A percentile compares a stretch with the other conserved stretches of the same genome.
Conservation (phyloP, 2,888 invertebrate genomes). For the Itoplectis maculator region DNA sequence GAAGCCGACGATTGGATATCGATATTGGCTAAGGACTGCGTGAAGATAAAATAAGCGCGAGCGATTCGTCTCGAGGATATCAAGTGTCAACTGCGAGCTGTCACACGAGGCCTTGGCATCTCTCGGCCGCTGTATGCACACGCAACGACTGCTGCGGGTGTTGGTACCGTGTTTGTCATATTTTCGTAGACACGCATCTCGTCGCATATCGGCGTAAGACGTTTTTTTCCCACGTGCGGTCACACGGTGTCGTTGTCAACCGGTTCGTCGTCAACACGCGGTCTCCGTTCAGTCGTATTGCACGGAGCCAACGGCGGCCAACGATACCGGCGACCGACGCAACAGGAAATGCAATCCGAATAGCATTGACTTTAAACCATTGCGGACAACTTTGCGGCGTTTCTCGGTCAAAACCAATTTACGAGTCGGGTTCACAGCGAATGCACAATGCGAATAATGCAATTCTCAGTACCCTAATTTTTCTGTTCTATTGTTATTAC, state of each 20-base stretch:
- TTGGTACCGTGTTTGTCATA: not conserved
- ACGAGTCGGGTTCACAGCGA: not conserved
- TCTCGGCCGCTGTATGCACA: conserved; percentile 3
- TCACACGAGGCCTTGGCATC: conserved; percentile 6
- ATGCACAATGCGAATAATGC: not conserved
- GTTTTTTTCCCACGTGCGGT: conserved; percentile 66
- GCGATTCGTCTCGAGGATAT: conserved; percentile 44
- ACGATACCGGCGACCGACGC: conserved; percentile 49
- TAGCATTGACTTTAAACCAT: conserved; percentile 51
- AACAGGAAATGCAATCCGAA: conserved; percentile 59
- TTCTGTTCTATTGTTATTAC: too few relatives aligned
- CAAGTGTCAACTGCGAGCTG: conserved; percentile 27
- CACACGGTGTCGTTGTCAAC: conserved; percentile 78
- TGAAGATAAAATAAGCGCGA: conserved; percentile 2
- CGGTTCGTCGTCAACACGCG: conserved; percentile 73
- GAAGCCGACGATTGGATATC: not conserved
- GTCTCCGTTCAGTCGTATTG: conserved; percentile 67
- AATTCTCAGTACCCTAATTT: not conserved
- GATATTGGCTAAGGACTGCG: not conserved
- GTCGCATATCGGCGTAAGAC: not conserved
- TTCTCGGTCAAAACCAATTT: conserved; percentile 11
- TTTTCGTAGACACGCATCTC: conserved; percentile 15
- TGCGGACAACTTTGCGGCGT: conserved; percentile 50
- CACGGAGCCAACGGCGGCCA: conserved; percentile 58
- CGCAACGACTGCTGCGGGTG: not conserved